Conservation (phyloP, 2,797 vertebrate genomes). For the Melanotaenia parkinsoni region DNA sequence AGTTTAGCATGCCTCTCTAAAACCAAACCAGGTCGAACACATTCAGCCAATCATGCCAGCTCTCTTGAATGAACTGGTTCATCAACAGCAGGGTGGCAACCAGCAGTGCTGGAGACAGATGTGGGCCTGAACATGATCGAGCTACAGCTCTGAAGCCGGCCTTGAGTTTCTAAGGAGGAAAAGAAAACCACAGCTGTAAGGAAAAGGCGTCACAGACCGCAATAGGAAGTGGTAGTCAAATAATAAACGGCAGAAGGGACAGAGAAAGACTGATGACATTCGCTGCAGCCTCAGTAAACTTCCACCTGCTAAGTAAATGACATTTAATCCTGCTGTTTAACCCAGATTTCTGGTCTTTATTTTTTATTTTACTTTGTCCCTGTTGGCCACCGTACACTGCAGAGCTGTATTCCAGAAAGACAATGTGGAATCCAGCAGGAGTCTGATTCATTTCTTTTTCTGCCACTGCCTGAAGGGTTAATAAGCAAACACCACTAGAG, state of each 20-base stretch:
- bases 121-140: background rate
- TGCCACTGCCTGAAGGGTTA: background rate
- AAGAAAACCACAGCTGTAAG: slow-evolving; percentile 29
- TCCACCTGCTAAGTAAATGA: background rate
- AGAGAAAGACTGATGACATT: background rate
- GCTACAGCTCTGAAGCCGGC: background rate
- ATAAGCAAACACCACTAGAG: background rate
- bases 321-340: background rate
- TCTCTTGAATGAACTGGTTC: slow-evolving; percentile 70
- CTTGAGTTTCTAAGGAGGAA: slow-evolving; percentile 1
- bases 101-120: background rate
- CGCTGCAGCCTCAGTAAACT: background rate
- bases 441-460: slow-evolving; percentile 22
- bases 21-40: slow-evolving; percentile 70
- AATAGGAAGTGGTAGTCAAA: slow-evolving; percentile 62
- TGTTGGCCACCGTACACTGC: slow-evolving; percentile 7
- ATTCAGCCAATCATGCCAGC: slow-evolving; percentile 46
- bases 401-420: slow-evolving; percentile 17
- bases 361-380: slow-evolving; percentile 4
- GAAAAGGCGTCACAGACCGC: slow-evolving; percentile 8
- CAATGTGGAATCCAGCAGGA: background rate
- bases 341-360: background rate
- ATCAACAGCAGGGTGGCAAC: slow-evolving; percentile 14
- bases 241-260: slow-evolving; percentile 27
- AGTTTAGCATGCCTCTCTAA: slow-evolving; percentile 49